These are phyloP conservation scores for Drosophila merina DNA, from an alignment of 2,888 invertebrate genomes.

Conservation along the genomic window DNA sequence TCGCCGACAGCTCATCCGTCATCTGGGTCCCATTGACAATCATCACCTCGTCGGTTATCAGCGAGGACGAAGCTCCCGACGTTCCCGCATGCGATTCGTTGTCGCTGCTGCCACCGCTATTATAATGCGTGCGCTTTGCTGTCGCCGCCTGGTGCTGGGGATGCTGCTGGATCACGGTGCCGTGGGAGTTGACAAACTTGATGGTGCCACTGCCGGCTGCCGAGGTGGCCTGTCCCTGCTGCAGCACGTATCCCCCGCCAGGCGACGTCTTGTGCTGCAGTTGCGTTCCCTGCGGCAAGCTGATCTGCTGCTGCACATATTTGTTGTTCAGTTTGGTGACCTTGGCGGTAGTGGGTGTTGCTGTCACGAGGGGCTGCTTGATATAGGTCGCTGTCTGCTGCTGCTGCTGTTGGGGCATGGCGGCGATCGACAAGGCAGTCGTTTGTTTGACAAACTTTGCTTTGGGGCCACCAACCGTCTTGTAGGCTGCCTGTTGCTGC, in stretches of 20 bases:
- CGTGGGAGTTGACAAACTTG: slow-evolving; percentile 84
- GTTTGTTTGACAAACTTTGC: slow-evolving; percentile 81
- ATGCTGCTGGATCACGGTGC: slow-evolving; percentile 83
- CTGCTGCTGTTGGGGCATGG: slow-evolving; percentile 64
- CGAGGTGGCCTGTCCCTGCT: slow-evolving; percentile 46
- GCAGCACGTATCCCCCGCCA: slow-evolving; percentile 54
- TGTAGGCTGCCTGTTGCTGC: slow-evolving; percentile 57
- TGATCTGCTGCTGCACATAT: slow-evolving; percentile 78
- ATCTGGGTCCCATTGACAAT: slow-evolving; percentile 84
- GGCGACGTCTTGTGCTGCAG: slow-evolving; percentile 75
- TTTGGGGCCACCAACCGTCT: slow-evolving; percentile 55
- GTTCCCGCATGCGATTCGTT: slow-evolving; percentile 51
- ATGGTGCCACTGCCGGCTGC: slow-evolving; percentile 70
- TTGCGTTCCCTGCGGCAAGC: slow-evolving; percentile 80
- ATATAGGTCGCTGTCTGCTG: slow-evolving; percentile 38
- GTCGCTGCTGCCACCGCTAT: slow-evolving; percentile 54
- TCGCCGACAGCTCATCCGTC: slow-evolving; percentile 83
- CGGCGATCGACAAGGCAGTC: slow-evolving; percentile 61
- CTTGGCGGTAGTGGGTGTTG: slow-evolving; percentile 61
- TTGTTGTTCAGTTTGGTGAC: slow-evolving; percentile 74
- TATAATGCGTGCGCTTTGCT: slow-evolving; percentile 57
- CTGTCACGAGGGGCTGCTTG: slow-evolving; percentile 54
- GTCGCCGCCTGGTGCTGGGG: slow-evolving; percentile 51
- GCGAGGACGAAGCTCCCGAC: slow-evolving; percentile 50
- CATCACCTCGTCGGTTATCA: slow-evolving; percentile 82